Conservation (phyloP, 1,140 invertebrate species). For the Caenorhabditis remanei region DNA sequence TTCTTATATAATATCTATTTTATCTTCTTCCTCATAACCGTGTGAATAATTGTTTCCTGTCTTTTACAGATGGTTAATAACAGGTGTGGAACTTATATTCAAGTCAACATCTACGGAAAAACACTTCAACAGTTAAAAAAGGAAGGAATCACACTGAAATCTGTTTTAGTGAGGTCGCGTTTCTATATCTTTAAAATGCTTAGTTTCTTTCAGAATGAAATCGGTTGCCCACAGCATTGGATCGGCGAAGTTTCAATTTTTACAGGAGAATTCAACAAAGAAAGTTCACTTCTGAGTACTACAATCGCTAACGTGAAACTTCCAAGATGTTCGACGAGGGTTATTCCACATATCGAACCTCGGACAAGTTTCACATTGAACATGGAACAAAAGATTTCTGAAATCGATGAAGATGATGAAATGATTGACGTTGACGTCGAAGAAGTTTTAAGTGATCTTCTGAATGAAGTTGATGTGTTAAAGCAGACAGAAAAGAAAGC, state of each 20-base stretch:
- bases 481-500: too few relatives aligned
- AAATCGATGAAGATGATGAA: too few relatives aligned
- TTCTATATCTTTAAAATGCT: not conserved
- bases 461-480: too few relatives aligned
- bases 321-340: not conserved
- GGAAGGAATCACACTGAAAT: not conserved
- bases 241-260: not conserved
- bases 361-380: too few relatives aligned
- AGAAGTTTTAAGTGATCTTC: too few relatives aligned
- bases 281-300: not conserved
- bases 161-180: not conserved
- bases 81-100: not conserved
- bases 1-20: too few relatives aligned
- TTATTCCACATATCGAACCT: too few relatives aligned
- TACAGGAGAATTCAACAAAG: not conserved
- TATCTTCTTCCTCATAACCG: too few relatives aligned
- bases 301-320: not conserved
- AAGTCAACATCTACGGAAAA: slow-evolving; percentile 1
- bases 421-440: too few relatives aligned
- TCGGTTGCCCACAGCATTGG: not conserved
- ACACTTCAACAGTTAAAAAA: not conserved
- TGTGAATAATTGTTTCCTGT: too few relatives aligned
- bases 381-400: too few relatives aligned
- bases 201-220: not conserved
- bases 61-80: too few relatives aligned